Evolutionary conservation across 2,113 vertebrate genomes (phyloP).

Genomic region (Mobula birostris): DNA sequence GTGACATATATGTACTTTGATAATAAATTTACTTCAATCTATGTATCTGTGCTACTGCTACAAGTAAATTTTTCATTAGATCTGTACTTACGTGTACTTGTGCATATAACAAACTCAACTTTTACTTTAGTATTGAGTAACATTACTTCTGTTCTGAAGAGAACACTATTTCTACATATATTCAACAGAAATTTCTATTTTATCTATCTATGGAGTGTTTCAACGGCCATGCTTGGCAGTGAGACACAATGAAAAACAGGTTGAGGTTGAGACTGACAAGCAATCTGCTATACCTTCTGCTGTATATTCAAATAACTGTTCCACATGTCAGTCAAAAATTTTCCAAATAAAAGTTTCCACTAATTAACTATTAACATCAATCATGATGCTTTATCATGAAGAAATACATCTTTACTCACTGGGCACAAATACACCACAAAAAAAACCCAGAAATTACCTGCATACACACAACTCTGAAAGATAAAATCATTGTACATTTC

Average conservation of each 20-base stretch:
- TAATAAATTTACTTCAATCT: too few species aligned
- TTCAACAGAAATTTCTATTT: not conserved
- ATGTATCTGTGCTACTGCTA: too few species aligned
- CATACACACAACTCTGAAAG: not conserved
- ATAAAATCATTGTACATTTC: not conserved
- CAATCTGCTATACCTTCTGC: not conserved
- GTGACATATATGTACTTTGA: too few species aligned
- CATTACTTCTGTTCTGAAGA: not conserved
- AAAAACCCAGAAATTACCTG: too few species aligned
- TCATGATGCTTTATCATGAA: not conserved
- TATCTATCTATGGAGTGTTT: not conserved
- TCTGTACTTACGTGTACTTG: too few species aligned
- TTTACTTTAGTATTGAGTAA: not conserved
- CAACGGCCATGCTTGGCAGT: not conserved
- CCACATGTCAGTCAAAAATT: not conserved
- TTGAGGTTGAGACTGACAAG: not conserved
- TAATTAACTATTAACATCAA: not conserved
- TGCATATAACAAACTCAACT: too few species aligned
- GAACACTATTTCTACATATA: not conserved
- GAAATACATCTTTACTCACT: not conserved
- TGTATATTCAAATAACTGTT: not conserved
- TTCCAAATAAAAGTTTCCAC: not conserved
- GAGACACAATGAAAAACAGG: not conserved
- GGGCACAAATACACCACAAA: too few species aligned
- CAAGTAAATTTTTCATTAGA: too few species aligned